A percentile compares a stretch with the other conserved stretches of the same genome.
These are phyloP conservation scores for Pachydiplax longipennis DNA, from an alignment of 2,888 invertebrate species.

Conservation along the genomic window DNA sequence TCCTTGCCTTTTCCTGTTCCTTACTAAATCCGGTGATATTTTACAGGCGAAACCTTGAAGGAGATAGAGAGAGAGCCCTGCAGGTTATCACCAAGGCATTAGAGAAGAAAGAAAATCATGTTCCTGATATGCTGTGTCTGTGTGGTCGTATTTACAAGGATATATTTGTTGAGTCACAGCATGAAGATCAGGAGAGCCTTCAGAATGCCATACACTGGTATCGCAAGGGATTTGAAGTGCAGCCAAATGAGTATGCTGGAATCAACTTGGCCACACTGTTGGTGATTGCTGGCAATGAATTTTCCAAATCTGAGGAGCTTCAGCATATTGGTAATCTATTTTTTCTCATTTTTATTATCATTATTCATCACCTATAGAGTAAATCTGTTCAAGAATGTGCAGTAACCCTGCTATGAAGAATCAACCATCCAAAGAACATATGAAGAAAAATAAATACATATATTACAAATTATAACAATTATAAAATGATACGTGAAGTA, in stretches of 20 bases:
- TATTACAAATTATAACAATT: no score
- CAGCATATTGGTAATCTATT: conserved; percentile 79
- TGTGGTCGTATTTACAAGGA: conserved; percentile 98
- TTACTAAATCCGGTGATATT: conserved; percentile 47
- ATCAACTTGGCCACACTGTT: conserved; percentile 97
- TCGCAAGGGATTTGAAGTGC: conserved; percentile 95
- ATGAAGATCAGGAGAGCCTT: conserved; percentile 85
- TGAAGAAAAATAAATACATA: no score
- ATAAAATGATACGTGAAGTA: no score
- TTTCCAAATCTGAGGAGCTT: conserved; percentile 87
- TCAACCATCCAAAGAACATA: no score
- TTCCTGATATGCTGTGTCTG: conserved; percentile 96
- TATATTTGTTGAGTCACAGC: conserved; percentile 95
- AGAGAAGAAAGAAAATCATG: conserved; percentile 91
- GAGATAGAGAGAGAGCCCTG: conserved; percentile 93
- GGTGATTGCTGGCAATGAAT: conserved; percentile 95
- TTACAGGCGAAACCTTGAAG: conserved; percentile 84
- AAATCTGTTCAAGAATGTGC: no score
- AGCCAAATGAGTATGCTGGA: conserved; percentile 98
- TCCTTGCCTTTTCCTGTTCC: background rate
- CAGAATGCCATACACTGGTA: conserved; percentile 97
- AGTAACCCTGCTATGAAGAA: no score
- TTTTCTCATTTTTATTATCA: background rate
- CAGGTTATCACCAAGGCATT: conserved; percentile 90
- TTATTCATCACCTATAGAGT: no score